These are phyloP conservation scores for Drosophila paulistorum DNA, from an alignment of 1,140 invertebrate genomes.

Conservation along the genomic window DNA sequence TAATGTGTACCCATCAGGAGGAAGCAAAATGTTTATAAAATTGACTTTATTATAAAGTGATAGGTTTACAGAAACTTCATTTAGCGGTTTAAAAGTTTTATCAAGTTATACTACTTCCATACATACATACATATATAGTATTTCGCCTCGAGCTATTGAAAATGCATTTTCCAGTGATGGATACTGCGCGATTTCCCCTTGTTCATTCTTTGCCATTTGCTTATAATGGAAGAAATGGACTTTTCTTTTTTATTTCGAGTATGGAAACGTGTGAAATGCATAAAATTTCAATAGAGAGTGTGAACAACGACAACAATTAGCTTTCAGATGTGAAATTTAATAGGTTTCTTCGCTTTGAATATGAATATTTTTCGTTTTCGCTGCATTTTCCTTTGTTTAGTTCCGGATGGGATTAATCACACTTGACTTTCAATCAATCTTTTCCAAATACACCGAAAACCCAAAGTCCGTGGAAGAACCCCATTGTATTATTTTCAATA, in stretches of 20 bases:
- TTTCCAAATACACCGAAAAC: background rate
- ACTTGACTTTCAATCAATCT: constrained; percentile 10
- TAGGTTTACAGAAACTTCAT: too few species aligned
- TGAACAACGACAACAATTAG: constrained; percentile 7
- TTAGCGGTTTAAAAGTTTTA: too few species aligned
- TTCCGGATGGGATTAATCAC: constrained; percentile 5
- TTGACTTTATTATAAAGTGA: too few species aligned
- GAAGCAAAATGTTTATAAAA: too few species aligned
- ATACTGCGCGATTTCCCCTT: background rate
- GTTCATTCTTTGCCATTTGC: background rate
- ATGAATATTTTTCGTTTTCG: background rate
- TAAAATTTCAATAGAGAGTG: constrained; percentile 16
- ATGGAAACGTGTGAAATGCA: constrained; percentile 38
- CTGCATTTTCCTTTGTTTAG: constrained; percentile 6
- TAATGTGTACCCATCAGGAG: too few species aligned
- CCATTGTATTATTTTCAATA: constrained; percentile 9
- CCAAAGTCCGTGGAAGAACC: background rate
- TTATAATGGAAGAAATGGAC: constrained; percentile 4
- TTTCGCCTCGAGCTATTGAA: too few species aligned
- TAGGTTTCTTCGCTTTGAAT: constrained; percentile 1
- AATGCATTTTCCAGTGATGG: too few species aligned
- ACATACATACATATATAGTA: too few species aligned
- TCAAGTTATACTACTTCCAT: too few species aligned
- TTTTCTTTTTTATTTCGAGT: constrained; percentile 20
- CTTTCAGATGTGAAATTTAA: constrained; percentile 1